phyloP scores from a whole-genome alignment of 2,113 vertebrate genomes.

The Enhydra lutris region DNA sequence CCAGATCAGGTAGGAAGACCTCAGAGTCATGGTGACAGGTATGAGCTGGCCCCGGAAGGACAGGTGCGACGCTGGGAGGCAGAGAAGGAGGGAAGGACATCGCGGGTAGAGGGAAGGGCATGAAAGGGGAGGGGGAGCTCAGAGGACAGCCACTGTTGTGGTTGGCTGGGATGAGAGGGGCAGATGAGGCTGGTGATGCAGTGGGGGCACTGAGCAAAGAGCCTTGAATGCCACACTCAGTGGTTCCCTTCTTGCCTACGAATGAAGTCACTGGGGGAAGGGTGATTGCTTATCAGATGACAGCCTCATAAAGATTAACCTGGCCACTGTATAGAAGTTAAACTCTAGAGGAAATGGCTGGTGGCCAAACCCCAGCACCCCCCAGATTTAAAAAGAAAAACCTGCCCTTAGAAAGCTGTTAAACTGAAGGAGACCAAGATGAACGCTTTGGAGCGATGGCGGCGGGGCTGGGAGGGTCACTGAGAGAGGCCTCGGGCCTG shows the following conservation, averaged over 20 bases:
- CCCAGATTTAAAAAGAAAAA: background rate
- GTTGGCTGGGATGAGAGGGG: background rate
- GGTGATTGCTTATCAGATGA: background rate
- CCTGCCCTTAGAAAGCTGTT: background rate
- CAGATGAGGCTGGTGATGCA: background rate
- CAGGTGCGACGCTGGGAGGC: background rate
- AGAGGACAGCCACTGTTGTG: background rate
- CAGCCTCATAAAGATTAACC: background rate
- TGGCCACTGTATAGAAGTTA: background rate
- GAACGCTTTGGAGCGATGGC: rapidly evolving
- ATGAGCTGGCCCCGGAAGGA: background rate
- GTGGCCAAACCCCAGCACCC: background rate
- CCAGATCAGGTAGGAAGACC: background rate
- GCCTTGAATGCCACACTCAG: rapidly evolving
- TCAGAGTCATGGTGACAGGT: background rate
- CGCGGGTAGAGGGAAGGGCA: background rate
- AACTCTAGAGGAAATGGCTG: background rate
- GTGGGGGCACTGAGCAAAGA: background rate
- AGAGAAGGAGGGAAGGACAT: background rate
- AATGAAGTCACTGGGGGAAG: background rate
- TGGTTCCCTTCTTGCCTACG: background rate
- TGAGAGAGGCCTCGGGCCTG: background rate
- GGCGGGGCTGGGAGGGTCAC: background rate
- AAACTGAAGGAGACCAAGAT: background rate
- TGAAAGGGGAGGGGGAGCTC: background rate